These are phyloP conservation scores for Eurystomus gularis DNA, from an alignment of 2,113 vertebrate genomes.

Conservation along the genomic window DNA sequence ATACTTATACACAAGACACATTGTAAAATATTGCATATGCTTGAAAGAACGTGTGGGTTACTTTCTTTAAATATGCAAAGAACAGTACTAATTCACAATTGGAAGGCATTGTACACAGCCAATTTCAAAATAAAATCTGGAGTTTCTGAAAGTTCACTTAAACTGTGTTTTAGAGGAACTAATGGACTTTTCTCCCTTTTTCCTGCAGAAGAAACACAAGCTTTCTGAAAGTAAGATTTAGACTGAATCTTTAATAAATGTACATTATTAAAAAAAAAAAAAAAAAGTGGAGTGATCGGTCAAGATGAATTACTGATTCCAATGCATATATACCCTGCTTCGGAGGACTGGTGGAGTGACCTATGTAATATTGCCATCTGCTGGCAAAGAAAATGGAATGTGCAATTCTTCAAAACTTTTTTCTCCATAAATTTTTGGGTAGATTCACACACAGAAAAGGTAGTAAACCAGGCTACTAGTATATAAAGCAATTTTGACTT, in stretches of 20 bases:
- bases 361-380: constrained; percentile 13
- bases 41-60: not conserved
- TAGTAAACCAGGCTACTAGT: not conserved
- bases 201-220: not conserved
- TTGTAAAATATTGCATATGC: not conserved
- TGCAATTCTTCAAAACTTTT: not conserved
- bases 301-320: not conserved
- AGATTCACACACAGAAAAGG: not conserved
- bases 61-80: not conserved
- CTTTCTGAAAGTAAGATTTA: not conserved
- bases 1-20: not conserved
- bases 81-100: not conserved
- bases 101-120: not conserved
- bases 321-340: accelerated
- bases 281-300: not conserved
- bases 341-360: not conserved
- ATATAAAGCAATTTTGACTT: not conserved
- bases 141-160: not conserved
- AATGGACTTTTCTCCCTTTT: not conserved
- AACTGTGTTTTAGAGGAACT: not conserved
- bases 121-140: not conserved
- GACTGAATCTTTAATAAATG: not conserved
- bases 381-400: not conserved
- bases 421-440: not conserved
- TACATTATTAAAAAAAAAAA: not conserved